phyloP scores from a whole-genome alignment of 2,888 invertebrate genomes.

The Phyllotreta striolata region DNA sequence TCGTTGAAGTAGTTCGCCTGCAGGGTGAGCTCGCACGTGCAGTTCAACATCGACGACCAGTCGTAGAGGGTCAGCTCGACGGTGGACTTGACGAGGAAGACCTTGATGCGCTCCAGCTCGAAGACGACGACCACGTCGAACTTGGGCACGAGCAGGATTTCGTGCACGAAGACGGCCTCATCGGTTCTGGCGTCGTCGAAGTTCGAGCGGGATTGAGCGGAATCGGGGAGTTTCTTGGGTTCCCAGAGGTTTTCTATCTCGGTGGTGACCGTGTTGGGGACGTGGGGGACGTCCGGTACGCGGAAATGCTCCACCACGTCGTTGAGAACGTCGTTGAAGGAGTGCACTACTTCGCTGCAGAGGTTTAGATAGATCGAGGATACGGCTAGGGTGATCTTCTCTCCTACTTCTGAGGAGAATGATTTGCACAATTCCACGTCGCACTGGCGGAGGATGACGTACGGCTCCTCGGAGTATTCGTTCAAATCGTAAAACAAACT shows the following conservation, averaged over 20 bases:
- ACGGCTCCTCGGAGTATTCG: conserved; percentile 60
- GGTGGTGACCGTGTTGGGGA: conserved; percentile 36
- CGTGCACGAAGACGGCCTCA: conserved; percentile 36
- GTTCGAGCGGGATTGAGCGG: conserved; percentile 36
- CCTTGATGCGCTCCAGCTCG: conserved; percentile 70
- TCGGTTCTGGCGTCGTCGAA: conserved; percentile 35
- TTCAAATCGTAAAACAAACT: conserved; percentile 60
- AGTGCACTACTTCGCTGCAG: conserved; percentile 77
- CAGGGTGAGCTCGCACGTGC: conserved; percentile 59
- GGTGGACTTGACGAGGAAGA: conserved; percentile 66
- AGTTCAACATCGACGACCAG: conserved; percentile 67
- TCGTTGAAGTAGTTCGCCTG: conserved; percentile 63
- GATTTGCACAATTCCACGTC: conserved; percentile 74
- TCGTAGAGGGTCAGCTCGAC: conserved; percentile 70
- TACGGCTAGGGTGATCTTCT: conserved; percentile 70
- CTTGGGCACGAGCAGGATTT: conserved; percentile 54
- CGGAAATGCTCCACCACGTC: conserved; percentile 61
- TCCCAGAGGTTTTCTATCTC: conserved; percentile 73
- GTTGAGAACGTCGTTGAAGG: conserved; percentile 67
- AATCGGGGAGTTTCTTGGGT: conserved; percentile 68
- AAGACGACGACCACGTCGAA: conserved; percentile 71
- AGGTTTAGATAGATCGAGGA: conserved; percentile 76
- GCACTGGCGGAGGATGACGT: conserved; percentile 72
- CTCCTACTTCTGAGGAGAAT: conserved; percentile 71
- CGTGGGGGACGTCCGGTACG: conserved; percentile 53